Evolutionary conservation across 2,797 vertebrate species (phyloP), one percentile per base, ranked within the genome.

Genomic region (Yasuhikotakia modesta): DNA sequence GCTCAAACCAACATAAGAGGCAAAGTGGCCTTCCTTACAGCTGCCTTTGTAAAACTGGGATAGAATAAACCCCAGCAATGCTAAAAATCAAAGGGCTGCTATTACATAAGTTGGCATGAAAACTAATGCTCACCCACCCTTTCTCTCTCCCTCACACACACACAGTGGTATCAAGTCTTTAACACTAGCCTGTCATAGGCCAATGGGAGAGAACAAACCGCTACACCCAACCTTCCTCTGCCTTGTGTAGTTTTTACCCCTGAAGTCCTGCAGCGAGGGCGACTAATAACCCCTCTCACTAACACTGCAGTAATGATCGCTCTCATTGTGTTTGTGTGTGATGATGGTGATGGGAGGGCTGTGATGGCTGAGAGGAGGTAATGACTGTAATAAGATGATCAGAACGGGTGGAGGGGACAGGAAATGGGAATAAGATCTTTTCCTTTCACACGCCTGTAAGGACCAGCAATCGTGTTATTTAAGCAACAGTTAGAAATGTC

Each of bases 331-430:
- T 58, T 48, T 60, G 21, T 27, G 64, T 58, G 67, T 53, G 14
- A 79, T 74, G 76, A 80, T 73, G 66, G 73, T 70, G 11, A 46
- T 65, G 57, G n/a, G 8, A 73, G 57, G 19, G 50, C 17, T 11
- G 21, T 35, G 55, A 72, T 17, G 13, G 66, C 66, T 10, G 24
- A 73, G 69, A 65, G 45, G 63, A 60, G 76, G 46, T 79, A 79
- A 81, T 81, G 61, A 81, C 78, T 80, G 79, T 75, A 81, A 79
- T 80, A 74, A 73, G 43, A 72, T 66, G 65, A 70, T 79, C 64
- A 83, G 75, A 79, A n/a, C 10, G 53, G 74, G 64, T 32, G 74
- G 57, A 60, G 81, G 74, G 43, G 76, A 79, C 79, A 72, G 74
- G 53, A 81, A 64, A 57, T 52, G 35, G 32, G 50, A 76, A 46